Conservation (phyloP, 2,888 invertebrate species). For the Steinernema scapterisci region DNA sequence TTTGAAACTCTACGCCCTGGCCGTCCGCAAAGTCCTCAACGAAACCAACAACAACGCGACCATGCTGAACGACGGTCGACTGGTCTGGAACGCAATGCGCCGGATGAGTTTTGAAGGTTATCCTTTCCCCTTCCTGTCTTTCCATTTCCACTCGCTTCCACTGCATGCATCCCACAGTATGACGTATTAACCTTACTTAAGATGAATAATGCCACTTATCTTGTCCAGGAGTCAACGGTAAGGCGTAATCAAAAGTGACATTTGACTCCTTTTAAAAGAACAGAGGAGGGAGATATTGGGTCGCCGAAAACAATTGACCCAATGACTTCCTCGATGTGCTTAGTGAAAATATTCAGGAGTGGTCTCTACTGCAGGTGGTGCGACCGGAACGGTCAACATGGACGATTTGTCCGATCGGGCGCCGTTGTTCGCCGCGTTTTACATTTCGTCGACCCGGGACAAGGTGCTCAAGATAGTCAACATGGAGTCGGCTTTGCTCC, state of each 20-base stretch:
- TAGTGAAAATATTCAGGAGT: slow-evolving; percentile 41
- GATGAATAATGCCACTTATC: no score
- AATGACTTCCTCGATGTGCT: slow-evolving; percentile 12
- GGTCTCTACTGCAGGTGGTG: slow-evolving; percentile 43
- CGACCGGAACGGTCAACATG: slow-evolving; percentile 46
- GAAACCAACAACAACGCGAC: slow-evolving; percentile 50
- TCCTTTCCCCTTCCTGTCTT: neutral
- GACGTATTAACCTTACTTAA: no score
- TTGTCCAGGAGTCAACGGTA: neutral
- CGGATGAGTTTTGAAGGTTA: slow-evolving; percentile 56
- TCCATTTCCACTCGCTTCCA: neutral
- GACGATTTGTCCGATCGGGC: slow-evolving; percentile 52
- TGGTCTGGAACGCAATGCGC: slow-evolving; percentile 63
- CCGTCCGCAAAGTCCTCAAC: slow-evolving; percentile 53
- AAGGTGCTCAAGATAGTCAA: slow-evolving; percentile 51
- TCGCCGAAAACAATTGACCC: neutral
- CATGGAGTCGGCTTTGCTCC: slow-evolving; percentile 42
- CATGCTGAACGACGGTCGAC: slow-evolving; percentile 53
- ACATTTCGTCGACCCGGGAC: slow-evolving; percentile 51
- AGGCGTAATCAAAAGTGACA: neutral
- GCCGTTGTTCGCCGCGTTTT: slow-evolving; percentile 49
- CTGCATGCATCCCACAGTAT: neutral
- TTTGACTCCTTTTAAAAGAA: slow-evolving; percentile 8
- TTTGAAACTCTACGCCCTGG: slow-evolving; percentile 53
- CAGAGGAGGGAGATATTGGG: slow-evolving; percentile 8